A percentile compares a stretch with the other conserved stretches of the same genome.
Conservation (phyloP, 2,888 invertebrate genomes). For the Melieria omissa region DNA sequence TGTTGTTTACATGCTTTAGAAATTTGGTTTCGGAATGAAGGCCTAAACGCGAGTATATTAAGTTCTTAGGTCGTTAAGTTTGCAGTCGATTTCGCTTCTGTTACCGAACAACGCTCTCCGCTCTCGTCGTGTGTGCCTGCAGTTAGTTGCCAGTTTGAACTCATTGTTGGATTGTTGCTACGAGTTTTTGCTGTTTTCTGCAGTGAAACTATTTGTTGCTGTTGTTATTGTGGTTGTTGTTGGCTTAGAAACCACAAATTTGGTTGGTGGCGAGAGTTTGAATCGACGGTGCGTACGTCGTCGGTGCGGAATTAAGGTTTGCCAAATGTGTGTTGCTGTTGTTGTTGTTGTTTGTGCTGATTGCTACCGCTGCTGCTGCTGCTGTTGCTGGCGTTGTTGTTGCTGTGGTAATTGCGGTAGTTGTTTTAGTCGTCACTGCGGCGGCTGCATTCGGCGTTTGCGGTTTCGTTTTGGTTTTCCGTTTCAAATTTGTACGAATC, state of each 20-base stretch:
- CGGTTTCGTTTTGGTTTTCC: conserved; percentile 23
- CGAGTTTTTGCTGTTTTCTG: conserved; percentile 31
- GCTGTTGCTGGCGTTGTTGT: neutral
- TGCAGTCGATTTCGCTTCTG: conserved; percentile 1
- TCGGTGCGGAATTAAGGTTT: too few species aligned
- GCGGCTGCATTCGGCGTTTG: conserved; percentile 19
- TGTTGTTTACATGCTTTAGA: conserved; percentile 31
- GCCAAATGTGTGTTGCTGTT: neutral
- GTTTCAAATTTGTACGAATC: conserved; percentile 32
- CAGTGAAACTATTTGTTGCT: conserved; percentile 30
- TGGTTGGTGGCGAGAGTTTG: neutral
- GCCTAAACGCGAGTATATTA: conserved; percentile 74
- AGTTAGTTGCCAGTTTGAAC: too few species aligned
- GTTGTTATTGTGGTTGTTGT: conserved; percentile 35
- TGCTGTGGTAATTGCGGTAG: conserved; percentile 45
- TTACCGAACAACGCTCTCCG: conserved; percentile 27
- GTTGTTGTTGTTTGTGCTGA: conserved; percentile 7
- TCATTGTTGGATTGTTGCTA: neutral
- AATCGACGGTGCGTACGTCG: too few species aligned
- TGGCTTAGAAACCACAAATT: conserved; percentile 1
- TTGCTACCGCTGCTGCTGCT: conserved; percentile 9
- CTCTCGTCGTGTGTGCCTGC: too few species aligned
- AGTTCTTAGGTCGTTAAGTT: neutral
- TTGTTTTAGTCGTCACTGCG: conserved; percentile 42
- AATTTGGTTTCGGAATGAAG: conserved; percentile 75